Evolutionary conservation across 1,140 invertebrate species (phyloP).

Genomic region (Ceratosolen fusciceps): DNA sequence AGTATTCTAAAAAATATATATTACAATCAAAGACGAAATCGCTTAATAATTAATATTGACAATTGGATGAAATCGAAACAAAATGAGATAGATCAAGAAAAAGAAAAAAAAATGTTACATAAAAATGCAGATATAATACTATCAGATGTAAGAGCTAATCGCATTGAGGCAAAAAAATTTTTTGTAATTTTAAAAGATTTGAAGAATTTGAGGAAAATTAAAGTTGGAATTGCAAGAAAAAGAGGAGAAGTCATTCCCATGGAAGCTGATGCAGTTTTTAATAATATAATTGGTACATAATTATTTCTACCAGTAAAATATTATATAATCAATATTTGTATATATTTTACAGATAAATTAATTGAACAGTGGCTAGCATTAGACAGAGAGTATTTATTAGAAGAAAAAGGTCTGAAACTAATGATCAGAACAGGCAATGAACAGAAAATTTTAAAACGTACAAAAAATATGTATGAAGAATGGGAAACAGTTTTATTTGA

Average conservation of each 20-base stretch:
- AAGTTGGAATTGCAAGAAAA: constrained; percentile 74
- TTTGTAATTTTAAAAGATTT: constrained; percentile 76
- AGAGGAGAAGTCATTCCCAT: constrained; percentile 74
- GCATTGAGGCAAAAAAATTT: constrained; percentile 78
- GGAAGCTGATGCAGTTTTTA: constrained; percentile 65
- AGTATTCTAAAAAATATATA: constrained; percentile 67
- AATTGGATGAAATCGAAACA: constrained; percentile 75
- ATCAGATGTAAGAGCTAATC: constrained; percentile 78
- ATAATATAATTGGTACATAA: constrained; percentile 63
- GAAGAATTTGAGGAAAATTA: constrained; percentile 75
- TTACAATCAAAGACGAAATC: constrained; percentile 63
- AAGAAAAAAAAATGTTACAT: constrained; percentile 78
- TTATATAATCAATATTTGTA: too few species aligned
- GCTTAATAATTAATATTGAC: constrained; percentile 73
- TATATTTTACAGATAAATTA: constrained; percentile 57
- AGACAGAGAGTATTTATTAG: constrained; percentile 64
- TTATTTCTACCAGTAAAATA: not conserved
- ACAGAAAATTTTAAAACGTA: constrained; percentile 60
- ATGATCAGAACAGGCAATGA: constrained; percentile 68
- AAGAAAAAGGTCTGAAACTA: constrained; percentile 67
- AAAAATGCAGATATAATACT: constrained; percentile 79
- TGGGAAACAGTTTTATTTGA: constrained; percentile 66
- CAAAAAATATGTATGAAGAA: constrained; percentile 59
- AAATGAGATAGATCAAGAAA: constrained; percentile 75
- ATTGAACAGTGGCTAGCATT: constrained; percentile 62